Conservation (phyloP, 2,888 invertebrate species). For the Epinotia brunnichana region DNA sequence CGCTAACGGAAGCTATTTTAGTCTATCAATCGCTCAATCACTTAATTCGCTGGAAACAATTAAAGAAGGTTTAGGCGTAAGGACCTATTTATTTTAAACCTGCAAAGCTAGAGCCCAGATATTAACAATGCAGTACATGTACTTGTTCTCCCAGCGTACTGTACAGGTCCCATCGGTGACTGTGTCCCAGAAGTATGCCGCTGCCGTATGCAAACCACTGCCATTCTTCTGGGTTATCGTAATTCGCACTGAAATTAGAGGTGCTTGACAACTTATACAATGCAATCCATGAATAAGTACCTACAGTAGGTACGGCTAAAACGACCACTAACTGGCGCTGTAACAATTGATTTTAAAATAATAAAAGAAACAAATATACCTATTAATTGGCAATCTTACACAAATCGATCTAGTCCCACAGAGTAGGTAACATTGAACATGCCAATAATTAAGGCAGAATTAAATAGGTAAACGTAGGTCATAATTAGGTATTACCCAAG, state of each 20-base stretch:
- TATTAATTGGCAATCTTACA: no score
- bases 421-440: no score
- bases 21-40: no score
- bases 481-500: no score
- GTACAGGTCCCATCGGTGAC: conserved; percentile 91
- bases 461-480: no score
- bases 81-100: conserved; percentile 52
- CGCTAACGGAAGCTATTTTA: no score
- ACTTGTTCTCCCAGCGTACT: conserved; percentile 94
- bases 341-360: no score
- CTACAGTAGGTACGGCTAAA: no score
- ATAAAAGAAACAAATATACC: no score
- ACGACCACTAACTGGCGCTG: no score
- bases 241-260: conserved; percentile 85
- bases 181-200: conserved; percentile 93
- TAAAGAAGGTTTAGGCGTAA: conserved; percentile 2
- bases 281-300: not conserved
- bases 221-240: conserved; percentile 94
- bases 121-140: conserved; percentile 92
- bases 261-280: not conserved
- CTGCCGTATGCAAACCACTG: conserved; percentile 91
- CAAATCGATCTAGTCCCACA: no score
- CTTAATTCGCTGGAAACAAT: not conserved
- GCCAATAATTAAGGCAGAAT: no score
- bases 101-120: conserved; percentile 88